phyloP scores from a whole-genome alignment of 2,113 vertebrate genomes.

The Archocentrus centrarchus region DNA sequence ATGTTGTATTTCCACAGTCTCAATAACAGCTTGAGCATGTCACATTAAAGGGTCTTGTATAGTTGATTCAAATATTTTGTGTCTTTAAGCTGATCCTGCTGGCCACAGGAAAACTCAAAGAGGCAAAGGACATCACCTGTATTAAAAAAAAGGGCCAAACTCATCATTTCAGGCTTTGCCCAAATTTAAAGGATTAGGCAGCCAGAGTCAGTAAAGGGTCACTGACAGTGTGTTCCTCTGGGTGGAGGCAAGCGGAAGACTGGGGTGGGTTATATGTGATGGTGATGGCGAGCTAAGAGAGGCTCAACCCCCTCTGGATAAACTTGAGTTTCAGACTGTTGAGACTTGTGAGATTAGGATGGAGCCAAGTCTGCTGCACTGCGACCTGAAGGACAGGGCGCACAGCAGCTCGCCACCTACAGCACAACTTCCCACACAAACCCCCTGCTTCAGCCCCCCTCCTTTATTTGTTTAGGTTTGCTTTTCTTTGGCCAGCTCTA shows the following conservation, averaged over 20 bases:
- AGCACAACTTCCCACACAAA: conserved; percentile 47
- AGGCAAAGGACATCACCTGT: conserved; percentile 68
- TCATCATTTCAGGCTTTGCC: conserved; percentile 77
- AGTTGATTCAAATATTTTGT: not conserved
- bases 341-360: conserved; percentile 78
- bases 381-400: conserved; percentile 60
- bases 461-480: conserved; percentile 52
- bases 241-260: conserved; percentile 49
- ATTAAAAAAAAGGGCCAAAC: conserved; percentile 43
- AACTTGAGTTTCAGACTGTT: conserved; percentile 74
- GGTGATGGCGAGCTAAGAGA: conserved; percentile 50
- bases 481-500: conserved; percentile 64
- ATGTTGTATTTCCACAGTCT: not conserved
- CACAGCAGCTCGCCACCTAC: conserved; percentile 27
- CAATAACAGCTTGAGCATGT: not conserved
- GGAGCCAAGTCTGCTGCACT: conserved; percentile 73
- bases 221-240: conserved; percentile 58
- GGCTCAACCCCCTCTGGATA: conserved; percentile 69
- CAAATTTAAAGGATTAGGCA: conserved; percentile 74
- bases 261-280: conserved; percentile 45
- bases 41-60: not conserved
- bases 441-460: conserved; percentile 16
- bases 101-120: conserved; percentile 42
- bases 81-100: conserved; percentile 42
- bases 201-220: conserved; percentile 71